Evolutionary conservation across 2,888 invertebrate genomes (phyloP).

Genomic region (Mythimna lalbum): DNA sequence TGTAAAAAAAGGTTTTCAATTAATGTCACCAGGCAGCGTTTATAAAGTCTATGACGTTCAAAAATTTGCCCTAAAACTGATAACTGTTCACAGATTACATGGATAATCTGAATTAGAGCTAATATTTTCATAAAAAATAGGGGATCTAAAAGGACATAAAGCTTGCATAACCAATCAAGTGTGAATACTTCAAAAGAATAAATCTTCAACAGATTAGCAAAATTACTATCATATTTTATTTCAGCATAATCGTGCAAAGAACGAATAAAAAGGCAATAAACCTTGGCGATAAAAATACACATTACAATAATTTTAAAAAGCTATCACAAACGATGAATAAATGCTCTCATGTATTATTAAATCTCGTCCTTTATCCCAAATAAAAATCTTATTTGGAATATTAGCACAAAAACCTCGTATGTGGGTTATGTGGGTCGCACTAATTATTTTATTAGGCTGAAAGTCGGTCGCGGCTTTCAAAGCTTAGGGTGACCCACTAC

Average conservation of each 20-base stretch:
- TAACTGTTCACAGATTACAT: no score
- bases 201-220: slow-evolving; percentile 8
- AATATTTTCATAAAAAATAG: neutral
- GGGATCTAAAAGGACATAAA: neutral
- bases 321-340: slow-evolving; percentile 27
- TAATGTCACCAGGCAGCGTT: no score
- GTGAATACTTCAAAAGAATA: slow-evolving; percentile 6
- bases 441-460: slow-evolving; percentile 64
- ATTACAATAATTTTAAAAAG: slow-evolving; percentile 35
- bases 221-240: slow-evolving; percentile 31
- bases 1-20: no score
- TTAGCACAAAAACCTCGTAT: slow-evolving; percentile 47
- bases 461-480: slow-evolving; percentile 53
- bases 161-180: neutral
- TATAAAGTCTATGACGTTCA: neutral
- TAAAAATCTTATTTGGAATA: slow-evolving; percentile 47
- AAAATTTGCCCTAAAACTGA: neutral
- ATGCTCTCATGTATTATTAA: slow-evolving; percentile 47
- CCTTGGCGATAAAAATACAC: slow-evolving; percentile 45
- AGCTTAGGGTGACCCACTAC: slow-evolving; percentile 47
- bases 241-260: slow-evolving; percentile 23
- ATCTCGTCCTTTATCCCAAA: slow-evolving; percentile 17
- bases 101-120: neutral
- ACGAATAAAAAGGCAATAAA: slow-evolving; percentile 30
- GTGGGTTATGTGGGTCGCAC: slow-evolving; percentile 41